Conservation (phyloP, 1,140 invertebrate species). For the Drosophila burlai region DNA sequence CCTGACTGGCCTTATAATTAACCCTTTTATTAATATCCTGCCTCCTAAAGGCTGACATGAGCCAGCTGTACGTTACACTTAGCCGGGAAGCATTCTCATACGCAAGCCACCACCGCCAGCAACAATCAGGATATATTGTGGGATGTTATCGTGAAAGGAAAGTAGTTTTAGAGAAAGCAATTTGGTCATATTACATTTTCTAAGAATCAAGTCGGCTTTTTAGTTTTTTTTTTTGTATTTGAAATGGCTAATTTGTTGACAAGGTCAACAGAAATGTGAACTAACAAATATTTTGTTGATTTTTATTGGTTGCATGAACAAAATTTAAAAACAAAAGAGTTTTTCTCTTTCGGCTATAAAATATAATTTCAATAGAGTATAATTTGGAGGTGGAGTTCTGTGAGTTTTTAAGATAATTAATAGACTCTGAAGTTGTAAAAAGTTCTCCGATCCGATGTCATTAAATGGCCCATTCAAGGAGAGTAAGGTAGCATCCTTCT, state of each 20-base stretch:
- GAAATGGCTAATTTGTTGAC: neutral
- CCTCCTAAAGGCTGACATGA: conserved; percentile 2
- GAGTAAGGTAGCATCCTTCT: neutral
- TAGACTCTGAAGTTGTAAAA: neutral
- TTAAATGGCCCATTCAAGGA: too few relatives aligned
- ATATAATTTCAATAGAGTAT: neutral
- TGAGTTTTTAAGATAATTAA: too few relatives aligned
- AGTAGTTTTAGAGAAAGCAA: neutral
- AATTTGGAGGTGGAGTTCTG: neutral
- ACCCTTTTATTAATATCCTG: conserved; percentile 68
- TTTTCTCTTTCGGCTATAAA: conserved; percentile 1
- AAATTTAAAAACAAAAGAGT: conserved; percentile 1
- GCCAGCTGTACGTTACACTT: conserved; percentile 6
- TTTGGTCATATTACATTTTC: neutral
- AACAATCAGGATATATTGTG: conserved; percentile 11
- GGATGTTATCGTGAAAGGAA: neutral
- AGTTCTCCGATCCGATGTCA: neutral
- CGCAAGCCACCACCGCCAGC: neutral
- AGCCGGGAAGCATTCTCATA: conserved; percentile 1
- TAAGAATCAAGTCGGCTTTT: neutral
- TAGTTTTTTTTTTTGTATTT: neutral
- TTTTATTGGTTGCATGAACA: conserved; percentile 10
- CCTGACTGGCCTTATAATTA: conserved; percentile 63
- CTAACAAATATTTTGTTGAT: neutral
- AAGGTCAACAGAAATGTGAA: too few relatives aligned